Evolutionary conservation across 2,888 invertebrate genomes (phyloP).

Genomic region (Myopa testacea): DNA sequence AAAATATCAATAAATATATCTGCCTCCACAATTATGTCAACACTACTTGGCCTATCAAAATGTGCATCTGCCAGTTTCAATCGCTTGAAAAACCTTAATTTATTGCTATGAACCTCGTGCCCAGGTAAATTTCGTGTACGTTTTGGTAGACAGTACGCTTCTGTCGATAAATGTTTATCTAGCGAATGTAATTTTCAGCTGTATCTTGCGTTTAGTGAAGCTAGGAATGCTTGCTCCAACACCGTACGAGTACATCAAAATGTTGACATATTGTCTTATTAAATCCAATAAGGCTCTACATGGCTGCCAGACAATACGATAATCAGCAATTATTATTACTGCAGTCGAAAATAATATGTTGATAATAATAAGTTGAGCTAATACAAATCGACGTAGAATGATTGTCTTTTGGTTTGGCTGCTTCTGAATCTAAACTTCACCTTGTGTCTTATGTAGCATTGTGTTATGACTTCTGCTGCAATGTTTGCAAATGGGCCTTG

Average conservation of each 20-base stretch:
- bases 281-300: constrained; percentile 44
- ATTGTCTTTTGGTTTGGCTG: background rate
- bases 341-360: background rate
- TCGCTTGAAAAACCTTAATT: constrained; percentile 18
- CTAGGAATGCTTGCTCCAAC: constrained; percentile 32
- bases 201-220: constrained; percentile 36
- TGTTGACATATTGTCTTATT: constrained; percentile 35
- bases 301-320: constrained; percentile 17
- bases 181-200: background rate
- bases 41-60: constrained; percentile 16
- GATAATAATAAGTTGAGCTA: background rate
- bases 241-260: constrained; percentile 33
- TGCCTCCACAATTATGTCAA: constrained; percentile 41
- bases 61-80: constrained; percentile 37
- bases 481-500: background rate
- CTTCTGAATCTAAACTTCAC: background rate
- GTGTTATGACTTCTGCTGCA: background rate
- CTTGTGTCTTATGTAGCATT: background rate
- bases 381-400: background rate
- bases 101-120: too few species aligned
- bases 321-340: background rate
- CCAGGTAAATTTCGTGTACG: background rate
- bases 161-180: background rate
- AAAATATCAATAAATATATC: constrained; percentile 37
- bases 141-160: background rate